These are phyloP conservation scores for Ceratotherium simum DNA, from an alignment of 2,113 vertebrate genomes.

Conservation along the genomic window DNA sequence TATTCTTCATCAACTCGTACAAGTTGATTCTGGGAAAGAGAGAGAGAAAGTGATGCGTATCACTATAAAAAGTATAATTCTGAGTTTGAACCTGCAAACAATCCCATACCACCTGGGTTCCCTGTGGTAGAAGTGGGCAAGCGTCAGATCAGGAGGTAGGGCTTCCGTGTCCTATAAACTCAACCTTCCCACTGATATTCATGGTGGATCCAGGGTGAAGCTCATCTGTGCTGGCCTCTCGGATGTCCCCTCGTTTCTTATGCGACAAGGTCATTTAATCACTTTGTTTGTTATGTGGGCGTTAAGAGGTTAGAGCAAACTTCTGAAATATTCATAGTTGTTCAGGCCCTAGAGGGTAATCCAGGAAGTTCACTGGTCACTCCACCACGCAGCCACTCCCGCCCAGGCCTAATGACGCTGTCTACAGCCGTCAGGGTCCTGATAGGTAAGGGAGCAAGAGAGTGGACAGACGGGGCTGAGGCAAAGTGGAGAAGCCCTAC, in stretches of 20 bases:
- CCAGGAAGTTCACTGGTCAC: not conserved
- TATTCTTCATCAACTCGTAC: constrained; percentile 96
- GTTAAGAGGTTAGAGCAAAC: not conserved
- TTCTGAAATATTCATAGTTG: not conserved
- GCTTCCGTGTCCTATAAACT: not conserved
- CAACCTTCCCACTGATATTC: not conserved
- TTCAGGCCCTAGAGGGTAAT: not conserved
- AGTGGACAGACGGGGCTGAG: not conserved
- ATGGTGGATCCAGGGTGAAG: no score
- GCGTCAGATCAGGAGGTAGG: not conserved
- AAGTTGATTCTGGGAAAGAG: constrained; percentile 91
- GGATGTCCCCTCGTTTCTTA: not conserved
- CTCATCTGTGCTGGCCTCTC: not conserved
- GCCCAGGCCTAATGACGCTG: not conserved
- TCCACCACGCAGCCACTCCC: not conserved
- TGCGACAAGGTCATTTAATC: not conserved
- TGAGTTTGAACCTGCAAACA: no score
- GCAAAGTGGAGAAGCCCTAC: not conserved
- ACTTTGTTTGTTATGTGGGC: not conserved
- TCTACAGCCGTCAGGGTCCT: not conserved
- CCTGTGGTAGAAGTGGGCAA: not conserved
- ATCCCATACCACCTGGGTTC: not conserved
- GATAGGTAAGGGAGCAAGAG: not conserved
- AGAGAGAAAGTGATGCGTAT: not conserved
- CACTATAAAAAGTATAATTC: not conserved